Conservation (phyloP, 1,140 invertebrate species). For the Cherax destructor region DNA sequence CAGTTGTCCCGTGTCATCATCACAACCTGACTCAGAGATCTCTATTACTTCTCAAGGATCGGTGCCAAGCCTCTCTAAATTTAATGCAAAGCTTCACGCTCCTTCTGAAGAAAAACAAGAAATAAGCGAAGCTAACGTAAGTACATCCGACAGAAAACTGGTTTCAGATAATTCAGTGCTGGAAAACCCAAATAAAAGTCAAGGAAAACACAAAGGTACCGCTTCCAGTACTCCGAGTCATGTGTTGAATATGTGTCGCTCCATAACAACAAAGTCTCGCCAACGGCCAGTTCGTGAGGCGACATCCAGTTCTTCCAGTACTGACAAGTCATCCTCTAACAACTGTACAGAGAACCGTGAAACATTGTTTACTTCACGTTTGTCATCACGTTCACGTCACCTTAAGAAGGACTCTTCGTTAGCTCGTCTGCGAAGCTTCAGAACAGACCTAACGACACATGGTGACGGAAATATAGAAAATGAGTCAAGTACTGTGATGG, state of each 20-base stretch:
- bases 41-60: neutral
- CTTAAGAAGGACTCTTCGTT: neutral
- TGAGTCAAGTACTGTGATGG: neutral
- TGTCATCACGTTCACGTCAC: neutral
- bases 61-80: neutral
- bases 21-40: neutral
- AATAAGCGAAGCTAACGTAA: neutral
- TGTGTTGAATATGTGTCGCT: constrained; percentile 42
- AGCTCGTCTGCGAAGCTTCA: neutral
- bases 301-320: neutral
- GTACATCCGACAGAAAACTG: neutral
- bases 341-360: neutral
- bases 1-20: neutral
- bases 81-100: neutral
- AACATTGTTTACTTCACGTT: neutral
- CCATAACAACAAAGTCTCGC: constrained; percentile 26
- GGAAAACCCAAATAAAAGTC: neutral
- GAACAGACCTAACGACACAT: neutral
- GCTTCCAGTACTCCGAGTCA: constrained; percentile 34
- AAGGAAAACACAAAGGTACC: neutral
- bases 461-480: neutral
- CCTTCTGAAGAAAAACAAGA: neutral
- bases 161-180: neutral
- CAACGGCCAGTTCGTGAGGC: neutral
- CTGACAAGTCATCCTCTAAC: neutral